Conservation (phyloP, 2,888 invertebrate species). For the Phytoseiulus persimilis region DNA sequence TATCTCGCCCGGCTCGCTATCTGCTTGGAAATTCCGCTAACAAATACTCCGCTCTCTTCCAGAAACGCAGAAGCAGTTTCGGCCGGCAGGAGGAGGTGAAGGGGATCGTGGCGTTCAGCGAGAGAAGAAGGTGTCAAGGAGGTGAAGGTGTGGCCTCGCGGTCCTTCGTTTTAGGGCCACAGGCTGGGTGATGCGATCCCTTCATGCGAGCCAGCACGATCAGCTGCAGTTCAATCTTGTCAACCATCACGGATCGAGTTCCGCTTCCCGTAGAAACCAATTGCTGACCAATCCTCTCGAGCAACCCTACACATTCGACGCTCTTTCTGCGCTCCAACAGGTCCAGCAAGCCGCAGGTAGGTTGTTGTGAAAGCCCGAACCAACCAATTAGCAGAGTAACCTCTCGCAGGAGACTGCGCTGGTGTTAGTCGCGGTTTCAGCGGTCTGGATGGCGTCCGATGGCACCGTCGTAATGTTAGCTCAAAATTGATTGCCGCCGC, state of each 20-base stretch:
- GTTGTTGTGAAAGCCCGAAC: neutral
- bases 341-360: neutral
- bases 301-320: neutral
- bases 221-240: neutral
- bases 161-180: neutral
- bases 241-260: neutral
- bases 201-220: constrained; percentile 18
- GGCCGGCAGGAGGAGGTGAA: constrained; percentile 5
- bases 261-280: neutral
- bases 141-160: neutral
- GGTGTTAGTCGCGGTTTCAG: too few relatives aligned
- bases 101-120: neutral
- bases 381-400: too few relatives aligned
- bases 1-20: too few relatives aligned
- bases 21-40: too few relatives aligned
- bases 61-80: neutral
- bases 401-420: too few relatives aligned
- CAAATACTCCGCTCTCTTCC: neutral
- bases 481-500: too few relatives aligned
- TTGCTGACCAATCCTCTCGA: neutral
- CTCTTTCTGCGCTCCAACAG: neutral
- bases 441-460: too few relatives aligned
- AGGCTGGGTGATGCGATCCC: constrained; percentile 38
- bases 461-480: too few relatives aligned
- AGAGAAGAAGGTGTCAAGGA: neutral